Conservation (phyloP, 2,888 invertebrate genomes). For the Drosophila putrida region DNA sequence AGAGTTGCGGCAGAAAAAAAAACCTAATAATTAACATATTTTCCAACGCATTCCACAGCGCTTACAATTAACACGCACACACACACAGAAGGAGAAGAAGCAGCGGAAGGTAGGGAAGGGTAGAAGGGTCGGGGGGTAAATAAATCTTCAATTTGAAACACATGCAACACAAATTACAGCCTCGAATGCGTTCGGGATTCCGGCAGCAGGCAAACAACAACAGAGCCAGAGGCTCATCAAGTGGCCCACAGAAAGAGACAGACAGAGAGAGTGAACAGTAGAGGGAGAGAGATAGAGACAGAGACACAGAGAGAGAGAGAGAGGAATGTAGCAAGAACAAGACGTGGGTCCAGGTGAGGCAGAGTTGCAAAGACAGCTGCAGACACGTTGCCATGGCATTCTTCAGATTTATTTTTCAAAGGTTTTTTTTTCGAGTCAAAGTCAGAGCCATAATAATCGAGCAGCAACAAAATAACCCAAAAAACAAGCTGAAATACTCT, state of each 20-base stretch:
- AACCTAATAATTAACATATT: constrained; percentile 81
- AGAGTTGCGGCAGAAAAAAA: constrained; percentile 56
- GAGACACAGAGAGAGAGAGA: neutral
- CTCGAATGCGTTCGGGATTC: constrained; percentile 67
- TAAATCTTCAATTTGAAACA: constrained; percentile 81
- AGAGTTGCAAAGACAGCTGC: constrained; percentile 31
- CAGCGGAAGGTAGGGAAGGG: neutral
- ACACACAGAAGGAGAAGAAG: constrained; percentile 6
- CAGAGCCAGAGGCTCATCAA: constrained; percentile 66
- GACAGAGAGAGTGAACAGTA: neutral
- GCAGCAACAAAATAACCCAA: constrained; percentile 68
- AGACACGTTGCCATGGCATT: constrained; percentile 63
- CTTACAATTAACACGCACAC: constrained; percentile 81
- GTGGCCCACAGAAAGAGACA: constrained; percentile 36
- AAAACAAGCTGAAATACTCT: constrained; percentile 56
- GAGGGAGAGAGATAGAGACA: neutral
- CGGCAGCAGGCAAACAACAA: constrained; percentile 52
- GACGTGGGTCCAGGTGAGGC: constrained; percentile 24
- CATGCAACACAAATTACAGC: constrained; percentile 81
- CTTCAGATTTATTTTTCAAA: constrained; percentile 80
- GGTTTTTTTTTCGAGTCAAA: constrained; percentile 38
- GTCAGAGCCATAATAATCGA: constrained; percentile 61
- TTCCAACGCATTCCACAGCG: constrained; percentile 81
- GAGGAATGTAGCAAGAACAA: constrained; percentile 15
- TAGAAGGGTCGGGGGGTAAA: constrained; percentile 51